These are phyloP conservation scores for silkworm (Bombyx mori) DNA, from an alignment of 1,140 invertebrate genomes.

Conservation along the genomic window ASM3026992v2 NC_085107.1:7208001-7208500, in stretches of 20 bases:
- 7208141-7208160: conserved; percentile 36
- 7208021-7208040: conserved; percentile 52
- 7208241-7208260: background rate
- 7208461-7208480: conserved; percentile 70
- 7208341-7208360: conserved; percentile 37
- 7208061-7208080: conserved; percentile 62
- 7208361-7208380: conserved; percentile 53
- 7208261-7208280: conserved; percentile 27
- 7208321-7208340: conserved; percentile 37
- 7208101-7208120: conserved; percentile 38
- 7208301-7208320: conserved; percentile 29
- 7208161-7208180: conserved; percentile 10
- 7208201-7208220: too few species aligned
- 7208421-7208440: conserved; percentile 59
- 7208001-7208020: conserved; percentile 69
- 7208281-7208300: conserved; percentile 34
- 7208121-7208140: conserved; percentile 45
- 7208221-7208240: background rate
- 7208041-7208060: conserved; percentile 51
- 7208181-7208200: too few species aligned
- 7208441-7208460: conserved; percentile 70
- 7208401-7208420: conserved; percentile 63
- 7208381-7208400: conserved; percentile 56
- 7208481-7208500: conserved; percentile 60
- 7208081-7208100: conserved; percentile 32